phyloP scores from a whole-genome alignment of 2,797 vertebrate genomes.

The Steatocranus sp. region DNA sequence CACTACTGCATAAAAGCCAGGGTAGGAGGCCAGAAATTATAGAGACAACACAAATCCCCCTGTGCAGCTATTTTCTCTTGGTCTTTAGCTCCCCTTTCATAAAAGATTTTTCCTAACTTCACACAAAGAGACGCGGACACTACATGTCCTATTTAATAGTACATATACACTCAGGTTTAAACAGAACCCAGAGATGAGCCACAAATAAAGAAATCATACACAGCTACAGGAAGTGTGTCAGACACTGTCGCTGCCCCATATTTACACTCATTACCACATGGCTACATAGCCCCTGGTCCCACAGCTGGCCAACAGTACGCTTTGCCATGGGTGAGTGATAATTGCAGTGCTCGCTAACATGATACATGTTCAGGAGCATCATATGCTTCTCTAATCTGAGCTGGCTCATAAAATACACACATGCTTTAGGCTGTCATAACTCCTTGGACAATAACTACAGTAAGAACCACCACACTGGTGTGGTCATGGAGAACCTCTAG shows the following conservation, averaged over 20 bases:
- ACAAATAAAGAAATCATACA: background rate
- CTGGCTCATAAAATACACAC: slow-evolving; percentile 53
- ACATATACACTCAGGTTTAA: background rate
- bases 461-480: slow-evolving; percentile 1
- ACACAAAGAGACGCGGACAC: background rate
- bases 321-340: slow-evolving; percentile 39
- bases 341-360: slow-evolving; percentile 39
- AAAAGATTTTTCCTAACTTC: background rate
- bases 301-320: slow-evolving; percentile 42
- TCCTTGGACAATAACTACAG: slow-evolving; percentile 22
- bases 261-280: slow-evolving; percentile 49
- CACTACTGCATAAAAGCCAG: slow-evolving; percentile 37
- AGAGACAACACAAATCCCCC: background rate
- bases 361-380: slow-evolving; percentile 38
- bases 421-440: slow-evolving; percentile 30
- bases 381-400: slow-evolving; percentile 34
- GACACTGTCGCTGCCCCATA: slow-evolving; percentile 39
- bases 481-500: slow-evolving; percentile 17
- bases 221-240: slow-evolving; percentile 39
- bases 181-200: background rate
- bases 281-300: slow-evolving; percentile 24
- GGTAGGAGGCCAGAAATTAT: slow-evolving; percentile 2
- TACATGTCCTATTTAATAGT: background rate
- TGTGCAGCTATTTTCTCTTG: background rate
- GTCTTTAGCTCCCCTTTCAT: background rate